A percentile compares a stretch with the other conserved stretches of the same genome.
These are phyloP conservation scores for Axea sp. DNA, from an alignment of 2,888 invertebrate genomes.

Conservation along the genomic window DNA sequence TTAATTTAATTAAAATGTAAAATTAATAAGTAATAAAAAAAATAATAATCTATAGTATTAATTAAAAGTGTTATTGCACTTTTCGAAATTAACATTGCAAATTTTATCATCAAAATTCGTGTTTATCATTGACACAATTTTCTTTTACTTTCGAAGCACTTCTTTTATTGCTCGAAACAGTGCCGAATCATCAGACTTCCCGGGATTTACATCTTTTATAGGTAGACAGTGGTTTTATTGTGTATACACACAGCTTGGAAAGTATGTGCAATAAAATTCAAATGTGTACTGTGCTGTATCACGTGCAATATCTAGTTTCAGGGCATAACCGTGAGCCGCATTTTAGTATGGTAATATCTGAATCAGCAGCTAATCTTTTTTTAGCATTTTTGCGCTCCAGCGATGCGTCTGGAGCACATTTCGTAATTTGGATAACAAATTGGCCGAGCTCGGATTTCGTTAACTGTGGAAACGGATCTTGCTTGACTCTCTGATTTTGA, in stretches of 20 bases:
- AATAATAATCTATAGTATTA: no score
- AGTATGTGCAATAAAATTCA: conserved; percentile 55
- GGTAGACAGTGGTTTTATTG: conserved; percentile 34
- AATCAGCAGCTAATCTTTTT: conserved; percentile 58
- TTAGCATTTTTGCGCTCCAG: conserved; percentile 17
- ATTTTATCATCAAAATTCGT: conserved; percentile 22
- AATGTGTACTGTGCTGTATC: conserved; percentile 10
- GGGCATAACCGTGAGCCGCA: conserved; percentile 51
- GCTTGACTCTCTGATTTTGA: no score
- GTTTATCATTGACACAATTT: conserved; percentile 40
- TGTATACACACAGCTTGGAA: conserved; percentile 48
- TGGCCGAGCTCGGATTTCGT: background rate
- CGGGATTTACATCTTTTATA: conserved; percentile 49
- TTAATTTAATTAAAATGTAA: no score
- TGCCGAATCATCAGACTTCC: conserved; percentile 41
- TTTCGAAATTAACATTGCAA: conserved; percentile 1
- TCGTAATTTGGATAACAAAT: conserved; percentile 16
- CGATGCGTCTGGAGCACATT: conserved; percentile 32
- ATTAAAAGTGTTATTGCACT: background rate
- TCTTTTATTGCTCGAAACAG: conserved; percentile 31
- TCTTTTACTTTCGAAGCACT: conserved; percentile 25
- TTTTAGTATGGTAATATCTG: conserved; percentile 65
- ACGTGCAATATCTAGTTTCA: conserved; percentile 31
- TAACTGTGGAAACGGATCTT: conserved; percentile 5
- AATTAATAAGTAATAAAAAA: no score